Conservation (phyloP, 2,113 vertebrate species). For the Sceloporus undulatus region DNA sequence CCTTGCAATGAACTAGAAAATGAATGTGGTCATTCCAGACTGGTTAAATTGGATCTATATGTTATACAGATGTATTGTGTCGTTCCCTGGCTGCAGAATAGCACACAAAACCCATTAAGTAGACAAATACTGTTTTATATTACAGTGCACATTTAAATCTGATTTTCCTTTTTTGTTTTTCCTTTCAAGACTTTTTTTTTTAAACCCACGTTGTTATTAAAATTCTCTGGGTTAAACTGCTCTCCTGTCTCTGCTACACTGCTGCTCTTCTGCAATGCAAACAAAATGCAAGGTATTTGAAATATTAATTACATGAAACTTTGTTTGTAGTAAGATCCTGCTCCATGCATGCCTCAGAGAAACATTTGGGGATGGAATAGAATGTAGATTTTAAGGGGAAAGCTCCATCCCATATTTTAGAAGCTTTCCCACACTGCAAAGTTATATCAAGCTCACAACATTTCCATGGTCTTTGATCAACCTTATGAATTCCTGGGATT, state of each 20-base stretch:
- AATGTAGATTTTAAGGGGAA: not conserved
- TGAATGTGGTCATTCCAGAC: conserved; percentile 74
- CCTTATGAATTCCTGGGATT: too few relatives aligned
- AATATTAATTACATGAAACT: conserved; percentile 27
- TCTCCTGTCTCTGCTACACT: conserved; percentile 44
- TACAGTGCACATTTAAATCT: conserved; percentile 63
- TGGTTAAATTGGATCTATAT: conserved; percentile 72
- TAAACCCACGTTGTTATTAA: not conserved
- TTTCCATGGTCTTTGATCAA: too few relatives aligned
- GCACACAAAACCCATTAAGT: conserved; percentile 65
- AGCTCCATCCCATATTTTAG: not conserved
- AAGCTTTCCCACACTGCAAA: not conserved
- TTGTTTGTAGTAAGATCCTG: not conserved
- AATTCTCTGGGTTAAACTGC: conserved; percentile 51
- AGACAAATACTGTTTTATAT: conserved; percentile 61
- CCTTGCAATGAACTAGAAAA: conserved; percentile 81
- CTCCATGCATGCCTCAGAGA: not conserved
- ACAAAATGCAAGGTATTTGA: conserved; percentile 48
- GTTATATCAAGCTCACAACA: too few relatives aligned
- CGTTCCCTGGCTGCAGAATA: conserved; percentile 67
- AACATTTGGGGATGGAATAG: not conserved
- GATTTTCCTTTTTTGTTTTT: conserved; percentile 55
- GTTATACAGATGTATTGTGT: conserved; percentile 69
- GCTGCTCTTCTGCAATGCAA: conserved; percentile 19
- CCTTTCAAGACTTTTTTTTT: conserved; percentile 49